Conservation (phyloP, 2,888 invertebrate genomes). For the Scaptomyza polygonia region DNA sequence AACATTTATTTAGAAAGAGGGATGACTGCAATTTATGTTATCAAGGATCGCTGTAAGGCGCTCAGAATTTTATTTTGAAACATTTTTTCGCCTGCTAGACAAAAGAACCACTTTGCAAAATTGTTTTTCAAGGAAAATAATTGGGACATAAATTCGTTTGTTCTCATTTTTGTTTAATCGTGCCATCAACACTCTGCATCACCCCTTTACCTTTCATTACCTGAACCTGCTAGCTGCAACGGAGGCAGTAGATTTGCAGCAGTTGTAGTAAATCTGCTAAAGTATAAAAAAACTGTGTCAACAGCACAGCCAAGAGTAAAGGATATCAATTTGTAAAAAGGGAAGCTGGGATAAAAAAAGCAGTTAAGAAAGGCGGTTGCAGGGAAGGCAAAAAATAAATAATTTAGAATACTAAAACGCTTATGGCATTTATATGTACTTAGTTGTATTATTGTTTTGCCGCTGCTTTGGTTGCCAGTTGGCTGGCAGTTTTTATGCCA, state of each 20-base stretch:
- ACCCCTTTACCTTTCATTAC: conserved; percentile 35
- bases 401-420: conserved; percentile 53
- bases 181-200: conserved; percentile 12
- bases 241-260: conserved; percentile 27
- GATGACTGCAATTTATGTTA: not conserved
- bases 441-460: conserved; percentile 54
- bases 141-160: conserved; percentile 56
- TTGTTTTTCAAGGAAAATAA: conserved; percentile 55
- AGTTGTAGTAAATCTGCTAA: conserved; percentile 52
- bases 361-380: conserved; percentile 11
- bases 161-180: conserved; percentile 38
- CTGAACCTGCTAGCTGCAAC: conserved; percentile 19
- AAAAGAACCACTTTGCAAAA: conserved; percentile 44
- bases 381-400: conserved; percentile 26
- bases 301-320: conserved; percentile 41
- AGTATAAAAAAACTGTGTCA: conserved; percentile 55
- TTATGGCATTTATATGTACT: conserved; percentile 49
- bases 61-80: not conserved
- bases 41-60: conserved; percentile 15
- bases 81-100: not conserved
- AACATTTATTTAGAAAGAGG: not conserved
- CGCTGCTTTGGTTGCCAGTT: conserved; percentile 23
- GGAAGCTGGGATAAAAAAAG: conserved; percentile 16
- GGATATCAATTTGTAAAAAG: conserved; percentile 39
- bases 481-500: conserved; percentile 34